A percentile compares a stretch with the other conserved stretches of the same genome.
These are phyloP conservation scores for Drosophila insularis DNA, from an alignment of 1,140 invertebrate species.

Conservation along the genomic window DNA sequence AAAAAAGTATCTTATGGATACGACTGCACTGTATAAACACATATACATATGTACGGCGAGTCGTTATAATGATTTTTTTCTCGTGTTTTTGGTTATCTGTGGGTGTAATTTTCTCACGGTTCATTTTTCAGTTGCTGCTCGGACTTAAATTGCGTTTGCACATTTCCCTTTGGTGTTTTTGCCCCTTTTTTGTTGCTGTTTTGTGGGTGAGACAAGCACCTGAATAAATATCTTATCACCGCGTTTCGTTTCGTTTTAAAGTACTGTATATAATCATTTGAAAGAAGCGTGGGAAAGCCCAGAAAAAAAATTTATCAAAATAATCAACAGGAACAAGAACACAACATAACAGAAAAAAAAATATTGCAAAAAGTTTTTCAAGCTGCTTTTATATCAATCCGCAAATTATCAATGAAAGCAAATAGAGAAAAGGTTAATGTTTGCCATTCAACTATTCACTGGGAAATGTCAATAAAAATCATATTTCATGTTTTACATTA, in stretches of 20 bases:
- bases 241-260: conserved; percentile 69
- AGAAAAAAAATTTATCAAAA: conserved; percentile 27
- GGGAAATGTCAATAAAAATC: no score
- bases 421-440: no score
- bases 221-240: conserved; percentile 80
- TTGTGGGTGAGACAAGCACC: conserved; percentile 47
- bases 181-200: conserved; percentile 66
- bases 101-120: conserved; percentile 81
- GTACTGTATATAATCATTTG: conserved; percentile 69
- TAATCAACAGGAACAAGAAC: background rate
- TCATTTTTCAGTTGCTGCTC: conserved; percentile 71
- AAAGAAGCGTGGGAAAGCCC: conserved; percentile 74
- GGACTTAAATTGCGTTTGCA: conserved; percentile 77
- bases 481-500: no score
- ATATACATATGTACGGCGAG: background rate
- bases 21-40: background rate
- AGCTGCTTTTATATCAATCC: no score
- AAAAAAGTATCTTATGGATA: conserved; percentile 48
- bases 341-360: background rate
- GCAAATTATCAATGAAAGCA: no score
- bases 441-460: no score
- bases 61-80: conserved; percentile 2
- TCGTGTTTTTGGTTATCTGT: conserved; percentile 57
- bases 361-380: background rate
- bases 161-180: conserved; percentile 56